Evolutionary conservation across 2,888 invertebrate species (phyloP), one percentile per base, ranked within the genome.

Genomic region (Rambutsinella grinnellia): DNA sequence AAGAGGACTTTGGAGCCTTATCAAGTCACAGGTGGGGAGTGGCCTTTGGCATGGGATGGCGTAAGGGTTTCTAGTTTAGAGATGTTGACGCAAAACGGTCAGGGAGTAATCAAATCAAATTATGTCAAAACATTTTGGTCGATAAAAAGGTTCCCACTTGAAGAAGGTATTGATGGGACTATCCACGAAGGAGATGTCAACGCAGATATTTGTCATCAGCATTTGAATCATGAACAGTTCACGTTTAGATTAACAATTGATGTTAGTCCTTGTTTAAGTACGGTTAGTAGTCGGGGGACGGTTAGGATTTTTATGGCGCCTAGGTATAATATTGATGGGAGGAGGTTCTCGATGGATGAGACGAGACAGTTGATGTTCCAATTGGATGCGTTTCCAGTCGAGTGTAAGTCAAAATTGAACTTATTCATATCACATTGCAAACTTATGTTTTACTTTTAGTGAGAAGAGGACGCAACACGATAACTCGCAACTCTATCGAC

Each of bases 1-100:
- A 95, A 95, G 87, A 88, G 88, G 74, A 91, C 91, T 13, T 87
- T 95, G 28, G 88, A 91, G 0, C 89, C 91, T 2, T 95, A 95
- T 51, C 60, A 78, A 17, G 28, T 68, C 5, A 44, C 28, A 54
- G 66, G 63, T 1, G 79, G 79, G 0, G 77, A 75, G 3, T 79
- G 23, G 27, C 79, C 79, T 0, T 53, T 79, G 24, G 27, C 63
- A 1, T 78, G 77, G 79, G 60, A 63, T 2, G 79, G 77, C 0
- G 77, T 79, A 0, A 49, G 44, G 10, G 63, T 79, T n/a, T 21
- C 27, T 2, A 58, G 15, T 1, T 28, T 79, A 3, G 67, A 56
- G 21, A 28, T 76, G 2, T 19, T 76, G 1, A 1, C 58, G 26
- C 17, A 51, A 5, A 44, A 15, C 47, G 28, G 2, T 49, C 6